phyloP scores from a whole-genome alignment of 2,888 invertebrate genomes.

The Cephus runcator region DNA sequence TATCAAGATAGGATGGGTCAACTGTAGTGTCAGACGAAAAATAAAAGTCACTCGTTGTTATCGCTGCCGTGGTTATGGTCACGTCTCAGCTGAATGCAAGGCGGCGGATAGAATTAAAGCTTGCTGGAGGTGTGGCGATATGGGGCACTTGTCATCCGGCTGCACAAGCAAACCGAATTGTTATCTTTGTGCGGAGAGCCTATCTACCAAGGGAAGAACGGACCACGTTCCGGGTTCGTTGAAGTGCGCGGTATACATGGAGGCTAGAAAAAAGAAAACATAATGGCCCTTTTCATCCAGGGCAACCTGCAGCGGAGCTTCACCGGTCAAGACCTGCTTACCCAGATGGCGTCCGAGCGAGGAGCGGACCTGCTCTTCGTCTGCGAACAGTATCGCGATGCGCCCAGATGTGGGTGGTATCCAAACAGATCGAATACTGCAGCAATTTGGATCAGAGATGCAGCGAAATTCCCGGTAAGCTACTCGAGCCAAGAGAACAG shows the following conservation, averaged over 20 bases:
- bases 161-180: constrained; percentile 14
- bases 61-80: constrained; percentile 11
- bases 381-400: constrained; percentile 32
- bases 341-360: constrained; percentile 15
- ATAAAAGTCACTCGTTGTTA: not conserved
- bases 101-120: constrained; percentile 9
- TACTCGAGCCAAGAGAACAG: constrained; percentile 15
- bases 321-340: constrained; percentile 19
- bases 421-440: constrained; percentile 19
- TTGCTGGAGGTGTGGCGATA: constrained; percentile 20
- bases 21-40: not conserved
- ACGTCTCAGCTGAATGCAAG: constrained; percentile 1
- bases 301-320: constrained; percentile 26
- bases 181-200: constrained; percentile 15
- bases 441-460: constrained; percentile 28
- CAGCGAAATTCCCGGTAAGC: not conserved
- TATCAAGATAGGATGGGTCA: not conserved
- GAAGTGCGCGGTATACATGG: constrained; percentile 9
- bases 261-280: not conserved
- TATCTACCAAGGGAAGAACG: not conserved
- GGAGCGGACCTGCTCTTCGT: constrained; percentile 21
- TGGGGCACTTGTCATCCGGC: constrained; percentile 14
- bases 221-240: constrained; percentile 8
- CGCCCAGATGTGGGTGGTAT: constrained; percentile 15
- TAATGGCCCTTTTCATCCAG: constrained; percentile 18